Evolutionary conservation across 92 coral and sea anemone genomes (phyloP), one percentile per base, ranked within the genome.

Genomic region (Parazoanthus swiftii): DNA sequence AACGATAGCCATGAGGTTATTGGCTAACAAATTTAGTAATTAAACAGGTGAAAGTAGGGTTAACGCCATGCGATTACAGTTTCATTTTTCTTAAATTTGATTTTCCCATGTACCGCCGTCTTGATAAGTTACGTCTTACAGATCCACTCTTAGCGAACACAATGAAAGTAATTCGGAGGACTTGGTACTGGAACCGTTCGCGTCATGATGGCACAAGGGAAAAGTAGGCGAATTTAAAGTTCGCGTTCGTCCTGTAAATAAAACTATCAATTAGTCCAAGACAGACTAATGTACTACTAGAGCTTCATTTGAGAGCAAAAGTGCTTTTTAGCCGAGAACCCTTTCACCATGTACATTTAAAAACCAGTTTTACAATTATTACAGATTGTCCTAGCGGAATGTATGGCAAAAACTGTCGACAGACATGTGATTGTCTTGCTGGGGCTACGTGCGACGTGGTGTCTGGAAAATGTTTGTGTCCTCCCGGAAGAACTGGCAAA

Each of bases 401-500:
- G 65, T 83, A 83, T 70, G 86, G 86, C 23, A 70, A 68, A 4
- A 48, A 66, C 33, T 83, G 86, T 68, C 77, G 33, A 44, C 26
- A 43, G 3, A 67, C 74, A 25, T 83, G 86, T 70, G 86, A 83
- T 65, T 83, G 86, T 25, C 77, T n/a, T 70, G 23, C 86, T 44
- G 78, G 73, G 2, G 74, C 86, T n/a, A 83, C 76, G 15, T 83
- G 86, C 43, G 77, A 83, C 66, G 39, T 46, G 65, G 77, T 46
- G 25, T 70, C 87, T 48, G 87, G 87, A 15, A 73, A 6, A 71
- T 84, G 87, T 43, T 23, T 83, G 42, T 83, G 86, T 35, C 86
- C 86, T 71, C 86, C 86, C 23, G 86, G 86, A 70, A 26, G 25
- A 70, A 43, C 77, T 46, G 86, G 86, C 77, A 83, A 67, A 83